Evolutionary conservation across 2,888 invertebrate species (phyloP), one percentile per base, ranked within the genome.

Genomic region (Raillietiella orientalis): DNA sequence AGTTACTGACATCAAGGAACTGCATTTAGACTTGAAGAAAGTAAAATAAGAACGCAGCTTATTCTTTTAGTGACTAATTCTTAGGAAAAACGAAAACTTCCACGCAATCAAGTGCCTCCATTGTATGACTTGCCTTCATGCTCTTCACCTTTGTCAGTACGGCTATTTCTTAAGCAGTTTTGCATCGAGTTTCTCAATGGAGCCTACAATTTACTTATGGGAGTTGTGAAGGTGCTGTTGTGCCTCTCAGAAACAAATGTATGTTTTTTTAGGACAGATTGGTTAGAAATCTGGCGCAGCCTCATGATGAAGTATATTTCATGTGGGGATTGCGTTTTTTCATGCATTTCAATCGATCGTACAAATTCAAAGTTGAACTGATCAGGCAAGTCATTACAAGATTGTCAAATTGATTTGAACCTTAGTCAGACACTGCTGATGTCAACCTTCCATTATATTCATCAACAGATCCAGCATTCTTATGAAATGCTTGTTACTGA

Each of bases 301-400:
- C 62, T 27, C 63, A 77, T 43, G 90, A 90, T 47, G 77, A 84
- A 43, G 71, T 74, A 0, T 84, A 82, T 47, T 82, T 84, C 46
- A 52, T 90, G 32, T 87, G 84, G 82, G 66, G 75, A 5, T 55
- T 87, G 36, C 64, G 69, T 40, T 90, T 87, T 52, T 90, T 90
- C 47, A 84, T 90, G 79, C 77, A 82, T 47, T 90, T 90, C 49
- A 87, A 84, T 54, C 62, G 90, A 34, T 56, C 63, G 38, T 66
- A 72, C 45, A 63, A 70, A 39, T 71, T 75, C 42, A 61, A 72
- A 49, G 63, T 82, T 34, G 72, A 77, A 45, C 56, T 74, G 37
- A 69, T 87, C 35, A 74, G 77, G 75, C 75, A 50, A 50, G 43
- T 37, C n/a, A n/a, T n/a, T n/a, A n/a, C n/a, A n/a, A n/a, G n/a